Percentiles rank a stretch among this genome's conserved stretches.
Evolutionary conservation across 1,140 invertebrate genomes (phyloP).

Genomic region (Neodiprion fabricii): DNA sequence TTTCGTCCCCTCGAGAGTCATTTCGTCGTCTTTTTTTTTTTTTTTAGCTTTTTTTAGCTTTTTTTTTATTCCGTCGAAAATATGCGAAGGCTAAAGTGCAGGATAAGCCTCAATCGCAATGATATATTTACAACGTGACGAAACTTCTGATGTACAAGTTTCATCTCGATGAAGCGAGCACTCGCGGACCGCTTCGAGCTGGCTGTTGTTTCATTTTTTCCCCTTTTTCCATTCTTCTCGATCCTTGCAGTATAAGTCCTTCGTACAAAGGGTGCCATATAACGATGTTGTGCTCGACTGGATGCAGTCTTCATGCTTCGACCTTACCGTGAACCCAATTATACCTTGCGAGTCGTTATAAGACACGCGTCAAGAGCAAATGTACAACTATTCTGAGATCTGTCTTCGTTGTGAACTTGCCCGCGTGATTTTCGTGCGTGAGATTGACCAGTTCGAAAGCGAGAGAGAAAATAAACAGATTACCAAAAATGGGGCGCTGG

Average conservation of each 20-base stretch:
- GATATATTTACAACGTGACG: no score
- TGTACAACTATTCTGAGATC: background rate
- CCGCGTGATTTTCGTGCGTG: no score
- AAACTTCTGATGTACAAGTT: background rate
- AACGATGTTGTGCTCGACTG: background rate
- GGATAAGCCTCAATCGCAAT: no score
- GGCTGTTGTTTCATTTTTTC: background rate
- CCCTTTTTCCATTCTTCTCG: background rate
- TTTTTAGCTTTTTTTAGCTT: slow-evolving; percentile 34
- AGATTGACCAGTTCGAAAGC: no score
- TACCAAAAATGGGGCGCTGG: no score
- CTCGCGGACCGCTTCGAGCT: slow-evolving; percentile 1
- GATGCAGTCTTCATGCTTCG: background rate
- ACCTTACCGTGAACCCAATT: slow-evolving; percentile 1
- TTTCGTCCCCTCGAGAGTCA: background rate
- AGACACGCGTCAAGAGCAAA: background rate
- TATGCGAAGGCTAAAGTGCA: no score
- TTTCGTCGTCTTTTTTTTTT: slow-evolving; percentile 34
- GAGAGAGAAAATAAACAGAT: no score
- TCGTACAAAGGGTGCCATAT: background rate
- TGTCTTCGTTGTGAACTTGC: background rate
- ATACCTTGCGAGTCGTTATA: background rate
- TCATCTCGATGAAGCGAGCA: background rate
- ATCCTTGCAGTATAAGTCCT: background rate
- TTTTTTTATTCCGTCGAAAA: no score